Conservation (phyloP, 53 echinoderm and acorn worm genomes). For the Pentamera pediparva region DNA sequence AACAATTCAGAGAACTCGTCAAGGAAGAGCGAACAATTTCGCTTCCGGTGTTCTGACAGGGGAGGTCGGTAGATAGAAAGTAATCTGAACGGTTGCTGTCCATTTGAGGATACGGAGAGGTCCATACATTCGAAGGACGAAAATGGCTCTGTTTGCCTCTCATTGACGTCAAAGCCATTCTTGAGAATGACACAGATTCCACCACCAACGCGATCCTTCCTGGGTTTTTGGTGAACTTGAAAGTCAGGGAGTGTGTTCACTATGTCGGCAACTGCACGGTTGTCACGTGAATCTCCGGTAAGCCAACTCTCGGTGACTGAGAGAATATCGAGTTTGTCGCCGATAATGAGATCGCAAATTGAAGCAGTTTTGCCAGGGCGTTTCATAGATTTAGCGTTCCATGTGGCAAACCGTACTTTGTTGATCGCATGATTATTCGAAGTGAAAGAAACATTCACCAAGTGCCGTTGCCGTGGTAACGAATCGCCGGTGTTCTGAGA, state of each 20-base stretch:
- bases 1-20: neutral
- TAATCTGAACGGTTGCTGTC: neutral
- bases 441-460: neutral
- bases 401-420: neutral
- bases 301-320: conserved; percentile 5
- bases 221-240: too few species aligned
- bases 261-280: neutral
- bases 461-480: neutral
- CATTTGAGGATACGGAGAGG: neutral
- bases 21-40: neutral
- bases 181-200: neutral
- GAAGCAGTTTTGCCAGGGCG: neutral
- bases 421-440: neutral
- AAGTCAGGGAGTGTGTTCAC: too few species aligned
- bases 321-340: neutral
- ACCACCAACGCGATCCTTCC: too few species aligned
- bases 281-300: neutral
- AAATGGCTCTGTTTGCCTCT: neutral
- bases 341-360: conserved; percentile 14
- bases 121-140: neutral
- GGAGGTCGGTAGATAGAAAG: neutral
- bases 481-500: neutral
- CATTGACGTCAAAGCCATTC: neutral
- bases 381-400: conserved; percentile 6
- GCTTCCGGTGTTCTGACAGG: neutral